Percentiles rank a stretch among this genome's conserved stretches.
These are phyloP conservation scores for Polyommatus icarus DNA, from an alignment of 2,888 invertebrate genomes.

Conservation along the genomic window DNA sequence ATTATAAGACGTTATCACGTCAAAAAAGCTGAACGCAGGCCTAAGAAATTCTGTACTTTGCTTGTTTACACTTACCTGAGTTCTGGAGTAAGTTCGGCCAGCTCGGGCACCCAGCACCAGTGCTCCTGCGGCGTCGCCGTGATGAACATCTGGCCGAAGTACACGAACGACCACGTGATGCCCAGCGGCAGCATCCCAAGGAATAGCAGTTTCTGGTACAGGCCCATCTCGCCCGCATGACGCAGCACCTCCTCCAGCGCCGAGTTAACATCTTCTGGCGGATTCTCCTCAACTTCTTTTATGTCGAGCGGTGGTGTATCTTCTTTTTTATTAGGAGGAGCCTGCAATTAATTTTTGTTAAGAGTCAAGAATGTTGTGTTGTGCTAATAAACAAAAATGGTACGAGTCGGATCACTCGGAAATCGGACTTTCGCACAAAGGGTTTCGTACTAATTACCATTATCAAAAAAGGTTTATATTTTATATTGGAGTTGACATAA, in stretches of 20 bases:
- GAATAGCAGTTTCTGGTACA: slow-evolving; percentile 50
- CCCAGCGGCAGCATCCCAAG: slow-evolving; percentile 57
- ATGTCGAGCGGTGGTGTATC: not conserved
- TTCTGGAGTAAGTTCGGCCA: slow-evolving; percentile 55
- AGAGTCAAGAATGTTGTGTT: too few relatives aligned
- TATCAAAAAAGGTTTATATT: too few relatives aligned
- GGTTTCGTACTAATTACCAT: too few relatives aligned
- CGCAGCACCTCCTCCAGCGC: slow-evolving; percentile 45
- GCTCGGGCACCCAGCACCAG: slow-evolving; percentile 66
- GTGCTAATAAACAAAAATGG: too few relatives aligned
- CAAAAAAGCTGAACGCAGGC: too few relatives aligned
- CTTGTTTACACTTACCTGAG: slow-evolving; percentile 50
- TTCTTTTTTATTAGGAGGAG: not conserved
- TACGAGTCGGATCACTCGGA: too few relatives aligned
- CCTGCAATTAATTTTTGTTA: slow-evolving; percentile 7
- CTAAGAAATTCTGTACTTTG: too few relatives aligned
- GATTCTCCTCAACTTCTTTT: not conserved
- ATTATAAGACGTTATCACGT: too few relatives aligned
- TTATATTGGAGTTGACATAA: too few relatives aligned
- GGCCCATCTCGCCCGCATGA: slow-evolving; percentile 50
- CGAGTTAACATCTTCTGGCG: slow-evolving; percentile 34
- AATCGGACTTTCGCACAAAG: too few relatives aligned
- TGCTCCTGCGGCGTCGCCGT: slow-evolving; percentile 64
- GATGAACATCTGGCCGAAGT: slow-evolving; percentile 72
- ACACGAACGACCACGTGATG: slow-evolving; percentile 64